phyloP scores from a whole-genome alignment of 2,888 invertebrate species.

The Clostera curtula region DNA sequence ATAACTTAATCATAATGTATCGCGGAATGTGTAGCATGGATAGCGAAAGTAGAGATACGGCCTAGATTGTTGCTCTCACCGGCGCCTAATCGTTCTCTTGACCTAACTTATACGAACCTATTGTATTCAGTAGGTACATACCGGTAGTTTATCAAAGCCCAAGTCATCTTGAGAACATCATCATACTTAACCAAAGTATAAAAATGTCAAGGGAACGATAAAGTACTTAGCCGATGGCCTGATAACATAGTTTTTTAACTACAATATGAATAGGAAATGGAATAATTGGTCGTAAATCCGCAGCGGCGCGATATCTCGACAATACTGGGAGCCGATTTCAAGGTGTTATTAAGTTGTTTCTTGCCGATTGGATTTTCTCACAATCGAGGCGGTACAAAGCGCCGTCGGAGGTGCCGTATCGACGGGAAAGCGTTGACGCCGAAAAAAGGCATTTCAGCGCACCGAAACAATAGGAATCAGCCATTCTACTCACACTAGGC shows the following conservation, averaged over 20 bases:
- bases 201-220: no score
- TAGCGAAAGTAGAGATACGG: slow-evolving; percentile 21
- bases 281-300: slow-evolving; percentile 15
- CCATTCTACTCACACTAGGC: slow-evolving; percentile 52
- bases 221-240: slow-evolving; percentile 4
- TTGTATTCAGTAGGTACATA: background rate
- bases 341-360: slow-evolving; percentile 31
- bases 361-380: slow-evolving; percentile 34
- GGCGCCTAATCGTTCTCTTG: no score
- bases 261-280: slow-evolving; percentile 22
- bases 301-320: slow-evolving; percentile 22
- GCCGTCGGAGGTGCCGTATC: slow-evolving; percentile 16
- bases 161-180: slow-evolving; percentile 12
- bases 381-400: slow-evolving; percentile 21
- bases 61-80: no score
- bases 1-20: slow-evolving; percentile 17
- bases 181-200: no score
- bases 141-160: no score
- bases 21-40: slow-evolving; percentile 11
- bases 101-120: no score
- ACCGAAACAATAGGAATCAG: slow-evolving; percentile 66
- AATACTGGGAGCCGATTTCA: slow-evolving; percentile 37
- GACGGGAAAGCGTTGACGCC: slow-evolving; percentile 49
- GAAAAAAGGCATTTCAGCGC: slow-evolving; percentile 43
- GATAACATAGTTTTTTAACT: slow-evolving; percentile 12